Conservation (phyloP, 2,113 vertebrate genomes). For the Hypanus sabinus region DNA sequence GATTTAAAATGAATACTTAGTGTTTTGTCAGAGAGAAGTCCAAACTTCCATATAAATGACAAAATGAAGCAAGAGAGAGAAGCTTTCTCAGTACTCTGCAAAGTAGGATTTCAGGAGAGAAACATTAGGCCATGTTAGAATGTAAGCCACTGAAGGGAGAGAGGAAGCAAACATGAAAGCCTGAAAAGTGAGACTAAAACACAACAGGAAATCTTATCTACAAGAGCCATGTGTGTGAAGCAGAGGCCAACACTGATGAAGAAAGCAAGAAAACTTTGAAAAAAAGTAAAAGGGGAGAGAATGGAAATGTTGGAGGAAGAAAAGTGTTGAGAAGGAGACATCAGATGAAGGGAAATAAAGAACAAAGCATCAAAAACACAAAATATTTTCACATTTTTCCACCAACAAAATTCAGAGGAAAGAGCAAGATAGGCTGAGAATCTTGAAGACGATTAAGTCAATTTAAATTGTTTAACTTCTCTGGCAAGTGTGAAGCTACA, state of each 20-base stretch:
- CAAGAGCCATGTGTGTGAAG: not conserved
- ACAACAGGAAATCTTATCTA: not conserved
- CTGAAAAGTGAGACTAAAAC: not conserved
- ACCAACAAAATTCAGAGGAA: not conserved
- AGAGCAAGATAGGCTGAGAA: not conserved
- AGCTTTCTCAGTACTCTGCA: not conserved
- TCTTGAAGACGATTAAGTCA: not conserved
- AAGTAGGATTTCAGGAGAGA: not conserved
- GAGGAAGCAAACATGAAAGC: not conserved
- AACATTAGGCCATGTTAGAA: not conserved
- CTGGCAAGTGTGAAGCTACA: not conserved
- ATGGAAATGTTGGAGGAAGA: not conserved
- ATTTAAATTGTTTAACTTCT: not conserved
- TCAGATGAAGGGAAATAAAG: not conserved
- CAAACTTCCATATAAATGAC: not conserved
- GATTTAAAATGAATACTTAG: too few relatives aligned
- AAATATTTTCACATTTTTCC: too few relatives aligned
- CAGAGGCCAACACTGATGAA: not conserved
- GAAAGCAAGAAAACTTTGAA: not conserved
- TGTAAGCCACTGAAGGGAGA: not conserved
- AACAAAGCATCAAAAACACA: not conserved
- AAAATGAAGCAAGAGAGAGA: not conserved
- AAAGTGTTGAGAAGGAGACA: not conserved
- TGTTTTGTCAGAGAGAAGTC: too few relatives aligned
- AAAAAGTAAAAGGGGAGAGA: not conserved